These are phyloP conservation scores for Lytechinus pictus DNA, from an alignment of 35 echinoderm and acorn worm species.

Conservation along the genomic window DNA sequence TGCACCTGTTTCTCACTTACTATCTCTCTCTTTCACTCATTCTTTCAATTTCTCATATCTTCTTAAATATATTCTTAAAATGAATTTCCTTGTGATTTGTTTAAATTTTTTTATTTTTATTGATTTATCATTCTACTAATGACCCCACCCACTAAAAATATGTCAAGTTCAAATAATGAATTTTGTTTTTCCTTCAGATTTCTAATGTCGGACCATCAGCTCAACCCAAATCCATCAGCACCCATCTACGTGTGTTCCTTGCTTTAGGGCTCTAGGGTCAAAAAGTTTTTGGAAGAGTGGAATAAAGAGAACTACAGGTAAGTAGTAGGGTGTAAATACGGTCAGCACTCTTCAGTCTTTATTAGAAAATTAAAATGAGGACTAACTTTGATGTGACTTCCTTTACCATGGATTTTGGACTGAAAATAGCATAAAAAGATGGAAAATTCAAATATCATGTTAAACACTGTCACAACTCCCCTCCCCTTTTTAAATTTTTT, in stretches of 20 bases:
- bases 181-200: too few species aligned
- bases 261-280: not conserved
- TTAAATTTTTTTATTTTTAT: not conserved
- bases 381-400: too few species aligned
- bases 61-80: too few species aligned
- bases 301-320: not conserved
- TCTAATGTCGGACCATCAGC: not conserved
- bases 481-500: too few species aligned
- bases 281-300: not conserved
- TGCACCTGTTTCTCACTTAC: not conserved
- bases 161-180: too few species aligned
- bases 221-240: not conserved
- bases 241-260: not conserved
- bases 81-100: not conserved
- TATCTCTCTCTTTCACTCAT: not conserved
- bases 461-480: not conserved
- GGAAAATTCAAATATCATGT: not conserved
- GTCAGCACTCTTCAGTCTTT: not conserved
- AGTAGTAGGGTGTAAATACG: not conserved
- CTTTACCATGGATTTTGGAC: too few species aligned
- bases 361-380: not conserved
- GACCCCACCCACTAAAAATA: too few species aligned
- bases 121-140: not conserved
- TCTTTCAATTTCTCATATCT: not conserved
- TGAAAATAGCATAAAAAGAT: too few species aligned